Percentiles rank a stretch among this genome's conserved stretches.
Evolutionary conservation across 2,113 vertebrate genomes (phyloP).

Genomic region (Illadopsis cleaveri): DNA sequence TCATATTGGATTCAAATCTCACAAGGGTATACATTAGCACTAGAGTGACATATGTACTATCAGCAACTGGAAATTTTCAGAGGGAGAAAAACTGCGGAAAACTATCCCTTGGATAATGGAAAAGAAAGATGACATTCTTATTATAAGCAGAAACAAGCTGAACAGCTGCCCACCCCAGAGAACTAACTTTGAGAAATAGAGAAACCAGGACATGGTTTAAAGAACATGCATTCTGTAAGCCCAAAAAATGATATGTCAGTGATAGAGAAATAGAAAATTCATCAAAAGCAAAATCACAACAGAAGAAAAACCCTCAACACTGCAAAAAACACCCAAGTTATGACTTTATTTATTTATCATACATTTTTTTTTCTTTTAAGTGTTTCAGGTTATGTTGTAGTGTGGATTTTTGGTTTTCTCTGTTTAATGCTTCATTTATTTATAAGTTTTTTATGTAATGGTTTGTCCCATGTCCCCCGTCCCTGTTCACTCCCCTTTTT

Average conservation of each 20-base stretch:
- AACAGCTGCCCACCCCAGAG: background rate
- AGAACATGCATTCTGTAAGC: background rate
- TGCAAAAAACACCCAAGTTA: fast-evolving
- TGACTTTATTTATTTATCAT: background rate
- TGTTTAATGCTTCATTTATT: no score
- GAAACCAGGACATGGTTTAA: background rate
- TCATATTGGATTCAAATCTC: background rate
- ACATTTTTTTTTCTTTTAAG: background rate
- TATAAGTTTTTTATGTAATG: no score
- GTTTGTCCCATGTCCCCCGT: no score
- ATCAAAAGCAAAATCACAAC: background rate
- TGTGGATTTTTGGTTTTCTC: no score
- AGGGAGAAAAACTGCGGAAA: background rate
- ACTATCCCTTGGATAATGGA: background rate
- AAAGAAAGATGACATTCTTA: background rate
- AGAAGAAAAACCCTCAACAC: background rate
- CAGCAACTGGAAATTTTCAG: background rate
- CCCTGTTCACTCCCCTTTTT: no score
- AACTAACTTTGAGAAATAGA: background rate
- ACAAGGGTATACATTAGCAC: background rate
- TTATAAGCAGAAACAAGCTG: background rate
- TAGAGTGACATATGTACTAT: background rate
- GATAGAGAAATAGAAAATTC: background rate
- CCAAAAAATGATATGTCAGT: background rate
- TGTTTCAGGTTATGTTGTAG: background rate